Evolutionary conservation across 92 coral and sea anemone species (phyloP).

Genomic region (Paramuricea clavata): DNA sequence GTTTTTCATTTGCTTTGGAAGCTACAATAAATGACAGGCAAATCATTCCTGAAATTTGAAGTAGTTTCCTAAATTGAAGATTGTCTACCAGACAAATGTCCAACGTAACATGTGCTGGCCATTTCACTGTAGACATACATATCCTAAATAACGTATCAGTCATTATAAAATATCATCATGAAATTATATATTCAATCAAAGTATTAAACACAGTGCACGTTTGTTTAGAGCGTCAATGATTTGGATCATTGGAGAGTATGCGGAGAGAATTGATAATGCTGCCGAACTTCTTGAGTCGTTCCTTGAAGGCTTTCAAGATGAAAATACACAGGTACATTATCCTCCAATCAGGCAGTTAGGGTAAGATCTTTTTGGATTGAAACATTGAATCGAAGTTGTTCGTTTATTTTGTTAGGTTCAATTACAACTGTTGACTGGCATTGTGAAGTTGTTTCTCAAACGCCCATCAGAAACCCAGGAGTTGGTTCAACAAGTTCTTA

Average conservation of each 20-base stretch:
- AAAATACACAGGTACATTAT: slow-evolving; percentile 90
- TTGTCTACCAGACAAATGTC: slow-evolving; percentile 42
- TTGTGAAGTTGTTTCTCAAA: slow-evolving; percentile 95
- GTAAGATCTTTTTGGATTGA: no score
- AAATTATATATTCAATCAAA: not conserved
- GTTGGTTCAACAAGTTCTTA: slow-evolving; percentile 95
- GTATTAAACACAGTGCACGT: no score
- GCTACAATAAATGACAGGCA: slow-evolving; percentile 3
- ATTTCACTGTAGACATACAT: slow-evolving; percentile 42
- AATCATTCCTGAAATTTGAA: slow-evolving; percentile 12
- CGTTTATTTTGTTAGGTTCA: slow-evolving; percentile 79
- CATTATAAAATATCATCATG: not conserved
- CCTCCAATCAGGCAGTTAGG: not conserved
- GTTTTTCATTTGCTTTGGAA: not conserved
- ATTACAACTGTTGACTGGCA: slow-evolving; percentile 93
- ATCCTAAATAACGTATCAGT: no score
- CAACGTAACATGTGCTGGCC: not conserved
- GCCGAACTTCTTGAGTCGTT: slow-evolving; percentile 98
- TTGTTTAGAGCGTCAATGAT: slow-evolving; percentile 95
- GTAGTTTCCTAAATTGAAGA: slow-evolving; percentile 22
- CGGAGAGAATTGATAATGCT: slow-evolving; percentile 99
- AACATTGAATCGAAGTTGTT: no score
- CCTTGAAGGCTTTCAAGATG: slow-evolving; percentile 99
- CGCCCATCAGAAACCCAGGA: slow-evolving; percentile 99
- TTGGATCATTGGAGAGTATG: slow-evolving; percentile 99